Evolutionary conservation across 1,140 invertebrate genomes (phyloP), one percentile per base, ranked within the genome.

Genomic region (Apocrypta bakeri): DNA sequence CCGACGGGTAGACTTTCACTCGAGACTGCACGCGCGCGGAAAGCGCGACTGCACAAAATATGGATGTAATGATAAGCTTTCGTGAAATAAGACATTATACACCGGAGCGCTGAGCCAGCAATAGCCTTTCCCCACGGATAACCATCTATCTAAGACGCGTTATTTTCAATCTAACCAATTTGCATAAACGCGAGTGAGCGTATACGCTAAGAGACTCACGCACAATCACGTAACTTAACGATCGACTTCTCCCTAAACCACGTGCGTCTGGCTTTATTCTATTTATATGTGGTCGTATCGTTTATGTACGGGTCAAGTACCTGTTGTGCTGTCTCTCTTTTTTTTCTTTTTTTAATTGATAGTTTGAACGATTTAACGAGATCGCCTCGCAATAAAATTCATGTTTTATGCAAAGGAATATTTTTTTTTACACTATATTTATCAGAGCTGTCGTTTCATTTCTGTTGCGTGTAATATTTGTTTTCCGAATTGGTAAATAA

Each of bases 51-150:
- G 48, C 48, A 56, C 48, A 56, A 56, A 56, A 56, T n/a, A n/a
- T 56, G 48, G 48, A n/a, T 56, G 48, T 56, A 56, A 56, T 56
- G 48, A 56, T 56, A 56, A 56, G 48, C 48, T 56, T 56, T 56
- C 48, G 48, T 14, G n/a, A 56, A 56, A 56, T 56, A 56, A 56
- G 48, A 56, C 48, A 56, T 56, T 56, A 56, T 56, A 56, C n/a
- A 56, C 48, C 48, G 48, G 48, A 17, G 14, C 48, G 48, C 48
- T 56, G n/a, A n/a, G n/a, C n/a, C n/a, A n/a, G n/a, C n/a, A n/a
- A n/a, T n/a, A 56, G 48, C 3, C 21, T 56, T 56, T 56, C 48
- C 48, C 48, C 21, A 21, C 48, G 48, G 48, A 56, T 29, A 66
- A 66, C 25, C 17, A 66, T 25, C 64, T 29, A 17, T 24, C 64